phyloP scores from a whole-genome alignment of 1,140 invertebrate genomes.

The Tigriopus japonicus region DNA sequence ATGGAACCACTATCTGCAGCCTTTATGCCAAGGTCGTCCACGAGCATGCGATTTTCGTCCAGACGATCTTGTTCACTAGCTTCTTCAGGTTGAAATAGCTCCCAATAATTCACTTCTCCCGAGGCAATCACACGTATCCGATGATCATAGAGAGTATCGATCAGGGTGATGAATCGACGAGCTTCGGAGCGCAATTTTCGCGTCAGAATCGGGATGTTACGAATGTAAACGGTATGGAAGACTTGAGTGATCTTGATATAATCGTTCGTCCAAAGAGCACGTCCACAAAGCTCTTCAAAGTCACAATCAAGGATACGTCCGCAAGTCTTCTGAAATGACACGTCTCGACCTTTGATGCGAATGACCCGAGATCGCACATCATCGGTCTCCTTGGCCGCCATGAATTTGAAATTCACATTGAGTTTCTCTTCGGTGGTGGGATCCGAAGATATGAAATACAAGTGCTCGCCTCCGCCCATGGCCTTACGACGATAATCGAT shows the following conservation, averaged over 20 bases:
- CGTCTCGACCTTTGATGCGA: constrained; percentile 65
- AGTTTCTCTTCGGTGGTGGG: constrained; percentile 41
- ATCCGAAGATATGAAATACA: constrained; percentile 29
- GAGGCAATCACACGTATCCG: constrained; percentile 58
- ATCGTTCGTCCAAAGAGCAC: constrained; percentile 80
- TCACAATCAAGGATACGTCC: constrained; percentile 71
- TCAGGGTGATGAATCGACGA: constrained; percentile 84
- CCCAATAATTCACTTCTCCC: constrained; percentile 46
- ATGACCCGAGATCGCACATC: constrained; percentile 58
- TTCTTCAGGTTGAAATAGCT: constrained; percentile 47
- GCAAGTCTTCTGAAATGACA: constrained; percentile 72
- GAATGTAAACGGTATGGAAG: constrained; percentile 85
- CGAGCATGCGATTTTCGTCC: constrained; percentile 61
- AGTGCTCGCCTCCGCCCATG: constrained; percentile 21
- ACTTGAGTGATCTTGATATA: constrained; percentile 75
- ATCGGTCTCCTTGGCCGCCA: constrained; percentile 77
- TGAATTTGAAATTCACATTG: constrained; percentile 67
- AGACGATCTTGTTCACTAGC: constrained; percentile 29
- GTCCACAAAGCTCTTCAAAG: constrained; percentile 75
- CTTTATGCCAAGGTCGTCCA: constrained; percentile 78
- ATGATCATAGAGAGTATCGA: constrained; percentile 93
- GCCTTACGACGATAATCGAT: constrained; percentile 71
- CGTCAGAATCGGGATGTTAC: constrained; percentile 67
- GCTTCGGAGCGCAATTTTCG: constrained; percentile 56
- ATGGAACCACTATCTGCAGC: constrained; percentile 35